A percentile compares a stretch with the other conserved stretches of the same genome.
phyloP scores from a whole-genome alignment of 2,888 invertebrate species.

The Taenaris catops region DNA sequence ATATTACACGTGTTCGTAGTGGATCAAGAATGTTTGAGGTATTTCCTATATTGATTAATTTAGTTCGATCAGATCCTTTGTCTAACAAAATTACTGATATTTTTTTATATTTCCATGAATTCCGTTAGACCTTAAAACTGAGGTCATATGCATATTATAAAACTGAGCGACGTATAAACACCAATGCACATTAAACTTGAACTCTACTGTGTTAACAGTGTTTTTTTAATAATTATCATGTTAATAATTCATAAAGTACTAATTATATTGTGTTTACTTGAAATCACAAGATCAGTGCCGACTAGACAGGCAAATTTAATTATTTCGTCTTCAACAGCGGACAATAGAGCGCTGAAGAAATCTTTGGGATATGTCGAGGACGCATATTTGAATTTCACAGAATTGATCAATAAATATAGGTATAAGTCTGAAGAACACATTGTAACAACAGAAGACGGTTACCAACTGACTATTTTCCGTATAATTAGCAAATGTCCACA shows the following conservation, averaged over 20 bases:
- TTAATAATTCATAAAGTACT: conserved; percentile 16
- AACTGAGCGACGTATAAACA: conserved; percentile 48
- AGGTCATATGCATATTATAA: conserved; percentile 65
- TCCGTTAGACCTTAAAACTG: conserved; percentile 43
- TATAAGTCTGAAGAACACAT: conserved; percentile 29
- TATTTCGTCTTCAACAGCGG: conserved; percentile 42
- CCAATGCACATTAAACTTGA: conserved; percentile 42
- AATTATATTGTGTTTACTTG: conserved; percentile 8
- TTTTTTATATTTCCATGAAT: conserved; percentile 24
- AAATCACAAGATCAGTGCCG: conserved; percentile 1
- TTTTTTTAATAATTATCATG: too few relatives aligned
- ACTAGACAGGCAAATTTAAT: conserved; percentile 28
- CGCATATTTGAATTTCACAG: conserved; percentile 40
- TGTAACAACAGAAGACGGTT: conserved; percentile 37
- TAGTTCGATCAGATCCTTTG: conserved; percentile 4
- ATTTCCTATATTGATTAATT: background rate
- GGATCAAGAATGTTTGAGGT: background rate
- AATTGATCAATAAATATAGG: conserved; percentile 32
- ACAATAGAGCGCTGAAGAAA: conserved; percentile 44
- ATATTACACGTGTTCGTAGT: background rate
- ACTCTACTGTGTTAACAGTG: conserved; percentile 38
- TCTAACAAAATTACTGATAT: conserved; percentile 13
- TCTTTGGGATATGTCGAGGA: conserved; percentile 54
- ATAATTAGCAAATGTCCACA: conserved; percentile 36
- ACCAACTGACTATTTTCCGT: conserved; percentile 31